Evolutionary conservation across 2,113 vertebrate genomes (phyloP).

Genomic region (Platysternon megacephalum): DNA sequence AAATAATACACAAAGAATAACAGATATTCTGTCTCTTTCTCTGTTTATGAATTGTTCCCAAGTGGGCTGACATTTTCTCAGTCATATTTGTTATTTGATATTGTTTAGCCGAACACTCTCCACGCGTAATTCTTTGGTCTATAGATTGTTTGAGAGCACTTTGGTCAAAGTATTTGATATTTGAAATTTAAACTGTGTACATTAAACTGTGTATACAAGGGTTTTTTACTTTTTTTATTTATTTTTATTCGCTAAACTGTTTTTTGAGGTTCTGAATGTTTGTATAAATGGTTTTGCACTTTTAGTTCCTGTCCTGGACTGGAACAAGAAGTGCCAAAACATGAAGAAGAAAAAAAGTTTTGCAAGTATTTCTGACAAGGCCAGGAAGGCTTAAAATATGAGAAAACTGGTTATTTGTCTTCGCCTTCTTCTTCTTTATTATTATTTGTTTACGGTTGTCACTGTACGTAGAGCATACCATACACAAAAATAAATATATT

Average conservation of each 20-base stretch:
- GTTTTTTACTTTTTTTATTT: background rate
- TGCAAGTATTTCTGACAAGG: background rate
- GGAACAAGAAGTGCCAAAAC: background rate
- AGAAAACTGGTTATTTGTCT: background rate
- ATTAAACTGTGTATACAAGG: background rate
- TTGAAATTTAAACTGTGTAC: background rate
- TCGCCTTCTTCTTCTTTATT: background rate
- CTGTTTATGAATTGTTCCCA: background rate
- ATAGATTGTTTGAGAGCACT: background rate
- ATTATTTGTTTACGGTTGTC: background rate
- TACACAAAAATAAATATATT: background rate
- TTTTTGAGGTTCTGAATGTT: background rate
- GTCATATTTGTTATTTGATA: background rate
- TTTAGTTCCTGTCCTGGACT: background rate
- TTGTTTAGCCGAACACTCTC: background rate
- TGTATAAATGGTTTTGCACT: background rate
- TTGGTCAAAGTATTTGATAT: background rate
- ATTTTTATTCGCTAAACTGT: background rate
- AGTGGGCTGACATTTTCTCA: background rate
- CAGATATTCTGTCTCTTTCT: background rate
- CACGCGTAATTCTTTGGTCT: background rate
- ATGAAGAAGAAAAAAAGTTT: background rate
- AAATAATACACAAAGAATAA: background rate
- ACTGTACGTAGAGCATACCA: background rate
- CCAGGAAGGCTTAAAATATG: background rate